Evolutionary conservation across 2,888 invertebrate genomes (phyloP).

Genomic region (Cotesia congregata): DNA sequence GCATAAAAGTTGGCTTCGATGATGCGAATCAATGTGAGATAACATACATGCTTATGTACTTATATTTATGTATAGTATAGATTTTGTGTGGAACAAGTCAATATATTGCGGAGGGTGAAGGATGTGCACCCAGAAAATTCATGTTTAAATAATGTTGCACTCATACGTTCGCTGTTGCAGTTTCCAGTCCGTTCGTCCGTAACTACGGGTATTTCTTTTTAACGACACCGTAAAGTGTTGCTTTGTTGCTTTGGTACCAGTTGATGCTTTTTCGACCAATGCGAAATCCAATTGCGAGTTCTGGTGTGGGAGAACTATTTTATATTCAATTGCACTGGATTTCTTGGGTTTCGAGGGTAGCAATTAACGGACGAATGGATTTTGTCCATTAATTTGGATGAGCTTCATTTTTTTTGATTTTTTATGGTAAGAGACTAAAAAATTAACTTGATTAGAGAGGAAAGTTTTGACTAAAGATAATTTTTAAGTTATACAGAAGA

Average conservation of each 20-base stretch:
- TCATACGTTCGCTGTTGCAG: conserved; percentile 21
- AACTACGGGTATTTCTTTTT: conserved; percentile 31
- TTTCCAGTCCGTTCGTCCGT: conserved; percentile 19
- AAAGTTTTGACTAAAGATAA: too few species aligned
- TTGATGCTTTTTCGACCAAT: not conserved
- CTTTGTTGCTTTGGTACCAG: not conserved
- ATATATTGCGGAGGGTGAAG: too few species aligned
- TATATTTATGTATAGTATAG: too few species aligned
- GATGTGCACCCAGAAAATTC: not conserved
- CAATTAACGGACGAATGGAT: too few species aligned
- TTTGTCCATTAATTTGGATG: too few species aligned
- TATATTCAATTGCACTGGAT: not conserved
- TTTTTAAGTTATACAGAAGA: too few species aligned
- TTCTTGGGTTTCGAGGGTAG: too few species aligned
- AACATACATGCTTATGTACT: conserved; percentile 5
- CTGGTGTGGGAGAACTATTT: too few species aligned
- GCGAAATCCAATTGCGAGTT: not conserved
- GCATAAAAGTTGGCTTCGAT: conserved; percentile 42
- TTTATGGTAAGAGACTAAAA: too few species aligned
- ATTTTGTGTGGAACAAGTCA: too few species aligned
- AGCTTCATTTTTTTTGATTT: too few species aligned
- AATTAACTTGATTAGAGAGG: too few species aligned
- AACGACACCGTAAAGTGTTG: conserved; percentile 25
- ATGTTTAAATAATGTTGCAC: conserved; percentile 32
- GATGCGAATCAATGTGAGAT: conserved; percentile 33